These are phyloP conservation scores for zebrafish (Danio rerio) DNA, from an alignment of 2,113 vertebrate species.

Conservation along the genomic window GRCz12tu NC_133195.1:21861001-21861500, in stretches of 20 bases:
- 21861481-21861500: no score
- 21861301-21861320: neutral
- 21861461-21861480: neutral
- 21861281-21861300: neutral
- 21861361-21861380: neutral
- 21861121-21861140: constrained; percentile 36
- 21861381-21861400: neutral
- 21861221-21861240: constrained; percentile 47
- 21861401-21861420: neutral
- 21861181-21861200: constrained; percentile 31
- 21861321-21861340: neutral
- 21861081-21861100: constrained; percentile 14
- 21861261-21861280: neutral
- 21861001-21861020: no score
- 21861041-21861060: no score
- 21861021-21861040: no score
- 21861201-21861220: constrained; percentile 49
- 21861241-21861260: constrained; percentile 25
- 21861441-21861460: neutral
- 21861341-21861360: neutral
- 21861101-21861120: neutral
- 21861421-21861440: neutral
- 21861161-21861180: constrained; percentile 27
- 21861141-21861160: constrained; percentile 20
- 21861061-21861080: neutral